Evolutionary conservation across 2,888 invertebrate species (phyloP), one percentile per base, ranked within the genome.

Genomic region (Sphaeridia pumilis): DNA sequence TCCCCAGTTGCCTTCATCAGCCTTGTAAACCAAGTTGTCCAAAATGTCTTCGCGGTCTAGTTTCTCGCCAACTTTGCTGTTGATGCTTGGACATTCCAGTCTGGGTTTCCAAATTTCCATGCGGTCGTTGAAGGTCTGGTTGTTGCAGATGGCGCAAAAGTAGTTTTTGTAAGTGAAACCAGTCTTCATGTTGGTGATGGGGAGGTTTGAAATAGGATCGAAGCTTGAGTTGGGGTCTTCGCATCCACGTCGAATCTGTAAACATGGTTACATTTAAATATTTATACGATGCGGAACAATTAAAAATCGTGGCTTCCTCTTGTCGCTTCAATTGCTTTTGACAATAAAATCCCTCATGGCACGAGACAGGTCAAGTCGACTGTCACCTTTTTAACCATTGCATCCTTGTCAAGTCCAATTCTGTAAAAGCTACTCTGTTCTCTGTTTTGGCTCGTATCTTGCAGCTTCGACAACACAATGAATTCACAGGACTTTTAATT

Each of bases 21-120:
- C 53, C 21, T 64, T 48, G 59, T 66, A 61, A 53, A 67, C 51
- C 55, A 64, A 55, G 58, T 60, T 46, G 58, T 65, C 48, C 57
- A 50, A 26, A 56, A 65, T 46, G 54, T 58, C 42, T 56, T 61
- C 50, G 52, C 59, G 44, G 34, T 57, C 52, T 44, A 58, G 21
- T 36, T 59, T 54, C 46, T 60, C 58, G 46, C 59, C 52, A 42
- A 60, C 59, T 55, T 61, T 61, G 41, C 55, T 59, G 2, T 51
- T 51, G 20, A 69, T 57, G 4, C 66, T 65, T 1, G 69, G 69
- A 54, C 72, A 72, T 59, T 73, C 71, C 28, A 74, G 58, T 10
- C 70, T 60, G 5, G 72, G 69, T 28, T 65, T 67, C 74, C 74
- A 73, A 14, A 71, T 52, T 22, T 69, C 69, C 49, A 66, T 61